A percentile compares a stretch with the other conserved stretches of the same genome.
Evolutionary conservation across 2,888 invertebrate species (phyloP).

Genomic region (Diadromus collaris): DNA sequence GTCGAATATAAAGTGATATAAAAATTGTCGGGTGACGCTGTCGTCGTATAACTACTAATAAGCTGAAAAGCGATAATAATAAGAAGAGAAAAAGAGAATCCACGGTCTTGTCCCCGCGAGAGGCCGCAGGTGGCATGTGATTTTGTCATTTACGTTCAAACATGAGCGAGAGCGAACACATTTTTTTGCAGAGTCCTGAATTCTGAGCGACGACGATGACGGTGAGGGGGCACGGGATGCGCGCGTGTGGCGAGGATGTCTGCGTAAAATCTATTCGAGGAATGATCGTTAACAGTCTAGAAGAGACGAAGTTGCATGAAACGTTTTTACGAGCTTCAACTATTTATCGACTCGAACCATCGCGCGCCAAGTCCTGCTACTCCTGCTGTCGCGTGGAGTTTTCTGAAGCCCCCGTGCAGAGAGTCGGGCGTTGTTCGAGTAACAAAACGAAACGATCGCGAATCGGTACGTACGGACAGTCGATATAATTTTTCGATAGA

Average conservation of each 20-base stretch:
- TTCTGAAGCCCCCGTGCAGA: conserved; percentile 6
- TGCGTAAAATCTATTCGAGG: conserved; percentile 51
- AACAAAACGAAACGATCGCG: not conserved
- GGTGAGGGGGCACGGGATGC: not conserved
- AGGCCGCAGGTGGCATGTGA: conserved; percentile 28
- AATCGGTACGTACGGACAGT: not conserved
- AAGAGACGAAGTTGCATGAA: conserved; percentile 53
- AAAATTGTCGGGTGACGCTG: conserved; percentile 16
- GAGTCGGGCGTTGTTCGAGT: conserved; percentile 7
- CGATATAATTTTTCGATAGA: conserved; percentile 18
- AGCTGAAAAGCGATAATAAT: conserved; percentile 35
- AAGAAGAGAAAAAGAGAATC: conserved; percentile 21
- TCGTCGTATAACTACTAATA: conserved; percentile 35
- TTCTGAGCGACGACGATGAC: conserved; percentile 26
- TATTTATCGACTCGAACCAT: conserved; percentile 58
- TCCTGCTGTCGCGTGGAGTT: conserved; percentile 49
- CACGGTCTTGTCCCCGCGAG: conserved; percentile 20
- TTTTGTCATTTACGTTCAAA: conserved; percentile 38
- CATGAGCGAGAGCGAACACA: conserved; percentile 37
- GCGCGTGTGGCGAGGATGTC: conserved; percentile 42
- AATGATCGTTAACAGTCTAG: conserved; percentile 53
- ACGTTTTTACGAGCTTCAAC: conserved; percentile 59
- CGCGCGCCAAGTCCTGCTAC: conserved; percentile 52
- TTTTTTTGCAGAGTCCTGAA: conserved; percentile 31
- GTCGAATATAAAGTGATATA: conserved; percentile 3